Evolutionary conservation across 2,797 vertebrate species (phyloP).

Genomic region (Cephalopachus bancanus): DNA sequence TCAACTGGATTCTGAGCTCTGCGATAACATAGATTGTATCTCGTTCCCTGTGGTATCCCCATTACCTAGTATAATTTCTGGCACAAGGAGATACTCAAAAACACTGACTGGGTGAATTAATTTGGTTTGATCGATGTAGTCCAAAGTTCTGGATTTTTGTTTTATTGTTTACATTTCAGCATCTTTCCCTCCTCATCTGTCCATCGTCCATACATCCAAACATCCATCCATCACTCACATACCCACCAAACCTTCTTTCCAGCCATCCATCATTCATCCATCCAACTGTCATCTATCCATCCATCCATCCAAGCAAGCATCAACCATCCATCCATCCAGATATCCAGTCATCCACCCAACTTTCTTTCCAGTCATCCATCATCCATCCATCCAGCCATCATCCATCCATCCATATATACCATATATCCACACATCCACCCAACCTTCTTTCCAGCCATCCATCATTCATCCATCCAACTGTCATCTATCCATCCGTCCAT

Average conservation of each 20-base stretch:
- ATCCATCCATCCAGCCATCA: background rate
- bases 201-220: background rate
- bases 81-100: background rate
- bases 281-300: no score
- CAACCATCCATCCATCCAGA: background rate
- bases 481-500: background rate
- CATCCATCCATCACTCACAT: no score
- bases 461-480: no score
- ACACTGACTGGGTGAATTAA: background rate
- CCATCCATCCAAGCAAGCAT: background rate
- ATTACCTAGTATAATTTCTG: background rate
- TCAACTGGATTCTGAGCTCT: background rate
- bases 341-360: background rate
- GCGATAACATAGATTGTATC: background rate
- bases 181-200: background rate
- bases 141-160: background rate
- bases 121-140: background rate
- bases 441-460: background rate
- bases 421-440: no score
- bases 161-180: background rate
- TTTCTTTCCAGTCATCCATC: no score
- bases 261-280: background rate
- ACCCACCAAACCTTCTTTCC: background rate
- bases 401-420: background rate
- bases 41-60: background rate